phyloP scores from a whole-genome alignment of 2,113 vertebrate species.

The Xenotilapia flavipinnis region DNA sequence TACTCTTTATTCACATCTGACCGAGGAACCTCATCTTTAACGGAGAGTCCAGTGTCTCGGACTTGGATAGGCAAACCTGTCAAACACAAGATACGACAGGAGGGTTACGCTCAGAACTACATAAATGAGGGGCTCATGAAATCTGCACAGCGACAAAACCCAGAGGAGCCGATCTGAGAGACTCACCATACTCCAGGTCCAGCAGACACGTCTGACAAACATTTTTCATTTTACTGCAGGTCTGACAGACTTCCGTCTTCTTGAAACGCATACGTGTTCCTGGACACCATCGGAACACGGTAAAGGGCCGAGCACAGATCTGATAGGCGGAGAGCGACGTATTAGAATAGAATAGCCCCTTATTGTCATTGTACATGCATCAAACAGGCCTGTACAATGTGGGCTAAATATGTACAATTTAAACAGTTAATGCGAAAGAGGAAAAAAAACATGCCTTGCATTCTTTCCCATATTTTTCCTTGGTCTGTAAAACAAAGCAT shows the following conservation, averaged over 20 bases:
- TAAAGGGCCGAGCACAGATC: constrained; percentile 98
- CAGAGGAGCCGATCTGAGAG: background rate
- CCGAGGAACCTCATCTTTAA: constrained; percentile 95
- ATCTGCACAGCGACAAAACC: background rate
- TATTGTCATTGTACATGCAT: background rate
- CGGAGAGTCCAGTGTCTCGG: constrained; percentile 86
- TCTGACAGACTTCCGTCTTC: constrained; percentile 98
- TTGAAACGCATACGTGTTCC: constrained; percentile 98
- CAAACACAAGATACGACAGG: background rate
- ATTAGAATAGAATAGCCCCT: background rate
- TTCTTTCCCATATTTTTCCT: constrained; percentile 98
- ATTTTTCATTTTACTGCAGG: constrained; percentile 98
- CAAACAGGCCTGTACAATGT: background rate
- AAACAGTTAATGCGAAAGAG: background rate
- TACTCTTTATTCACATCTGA: constrained; percentile 99
- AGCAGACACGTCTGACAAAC: constrained; percentile 97
- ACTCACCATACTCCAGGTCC: constrained; percentile 93
- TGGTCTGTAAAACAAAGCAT: constrained; percentile 79
- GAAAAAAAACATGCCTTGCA: constrained; percentile 82
- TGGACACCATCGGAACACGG: constrained; percentile 96
- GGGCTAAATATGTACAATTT: background rate
- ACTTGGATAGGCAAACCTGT: constrained; percentile 98
- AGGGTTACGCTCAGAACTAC: background rate
- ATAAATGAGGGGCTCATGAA: background rate
- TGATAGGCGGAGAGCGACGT: constrained; percentile 12